Evolutionary conservation across 92 coral and sea anemone species (phyloP).

Genomic region (Virgularia gustaviana): DNA sequence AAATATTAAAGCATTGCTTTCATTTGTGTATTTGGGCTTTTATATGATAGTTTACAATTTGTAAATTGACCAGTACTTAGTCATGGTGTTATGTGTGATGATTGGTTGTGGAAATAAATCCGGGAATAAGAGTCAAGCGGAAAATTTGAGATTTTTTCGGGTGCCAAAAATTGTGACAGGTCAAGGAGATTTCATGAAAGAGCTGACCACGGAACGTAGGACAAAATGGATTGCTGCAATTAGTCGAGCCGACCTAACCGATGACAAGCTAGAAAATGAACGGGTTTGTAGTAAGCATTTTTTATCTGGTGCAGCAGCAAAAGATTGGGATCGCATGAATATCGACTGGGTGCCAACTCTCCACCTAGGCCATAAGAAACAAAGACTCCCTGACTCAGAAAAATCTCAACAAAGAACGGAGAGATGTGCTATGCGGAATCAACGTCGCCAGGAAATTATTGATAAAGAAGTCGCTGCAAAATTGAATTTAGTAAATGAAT

Average conservation of each 20-base stretch:
- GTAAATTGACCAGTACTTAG: too few relatives aligned
- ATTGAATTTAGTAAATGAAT: slow-evolving; percentile 16
- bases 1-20: neutral
- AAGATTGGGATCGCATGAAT: slow-evolving; percentile 4
- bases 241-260: slow-evolving; percentile 14
- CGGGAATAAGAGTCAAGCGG: neutral
- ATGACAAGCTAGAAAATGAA: neutral
- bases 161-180: slow-evolving; percentile 22
- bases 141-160: slow-evolving; percentile 12
- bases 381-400: slow-evolving; percentile 6
- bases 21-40: neutral
- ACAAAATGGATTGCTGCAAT: slow-evolving; percentile 29
- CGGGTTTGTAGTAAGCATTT: slow-evolving; percentile 7
- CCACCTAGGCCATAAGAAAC: slow-evolving; percentile 40
- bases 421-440: slow-evolving; percentile 20
- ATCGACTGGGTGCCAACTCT: slow-evolving; percentile 40
- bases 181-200: slow-evolving; percentile 30
- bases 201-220: slow-evolving; percentile 20
- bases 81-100: neutral
- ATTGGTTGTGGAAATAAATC: slow-evolving; percentile 3
- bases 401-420: slow-evolving; percentile 27
- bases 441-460: slow-evolving; percentile 12
- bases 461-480: slow-evolving; percentile 24
- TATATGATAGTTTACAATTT: too few relatives aligned
- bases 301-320: neutral